Percentiles rank a stretch among this genome's conserved stretches.
Evolutionary conservation across 2,113 vertebrate genomes (phyloP).

Genomic region (Anoplopoma fimbria): DNA sequence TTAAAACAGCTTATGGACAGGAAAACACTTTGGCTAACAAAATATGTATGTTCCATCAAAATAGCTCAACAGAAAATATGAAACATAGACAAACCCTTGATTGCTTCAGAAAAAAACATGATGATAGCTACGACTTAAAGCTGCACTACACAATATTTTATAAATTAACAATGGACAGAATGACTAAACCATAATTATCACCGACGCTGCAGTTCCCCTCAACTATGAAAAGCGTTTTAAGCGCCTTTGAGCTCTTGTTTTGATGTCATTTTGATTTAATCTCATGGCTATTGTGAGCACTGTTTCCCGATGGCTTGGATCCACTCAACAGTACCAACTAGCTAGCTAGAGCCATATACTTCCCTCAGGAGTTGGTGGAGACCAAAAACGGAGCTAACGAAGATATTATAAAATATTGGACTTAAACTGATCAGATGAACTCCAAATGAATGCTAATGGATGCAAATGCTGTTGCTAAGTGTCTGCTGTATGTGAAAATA

Average conservation of each 20-base stretch:
- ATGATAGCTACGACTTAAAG: background rate
- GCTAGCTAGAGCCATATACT: too few species aligned
- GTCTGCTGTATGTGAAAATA: background rate
- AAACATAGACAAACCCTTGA: background rate
- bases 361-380: background rate
- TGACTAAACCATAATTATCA: background rate
- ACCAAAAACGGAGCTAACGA: background rate
- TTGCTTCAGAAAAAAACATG: background rate
- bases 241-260: background rate
- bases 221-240: background rate
- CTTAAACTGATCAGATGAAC: background rate
- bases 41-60: background rate
- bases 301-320: background rate
- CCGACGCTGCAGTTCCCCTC: background rate
- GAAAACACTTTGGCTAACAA: background rate
- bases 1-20: background rate
- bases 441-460: background rate
- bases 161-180: background rate
- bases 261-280: background rate
- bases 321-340: background rate
- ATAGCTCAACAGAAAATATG: background rate
- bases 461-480: background rate
- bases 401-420: background rate
- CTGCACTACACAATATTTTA: background rate
- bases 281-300: background rate